These are phyloP conservation scores for Contarinia nasturtii DNA, from an alignment of 1,140 invertebrate genomes.

Conservation along the genomic window DNA sequence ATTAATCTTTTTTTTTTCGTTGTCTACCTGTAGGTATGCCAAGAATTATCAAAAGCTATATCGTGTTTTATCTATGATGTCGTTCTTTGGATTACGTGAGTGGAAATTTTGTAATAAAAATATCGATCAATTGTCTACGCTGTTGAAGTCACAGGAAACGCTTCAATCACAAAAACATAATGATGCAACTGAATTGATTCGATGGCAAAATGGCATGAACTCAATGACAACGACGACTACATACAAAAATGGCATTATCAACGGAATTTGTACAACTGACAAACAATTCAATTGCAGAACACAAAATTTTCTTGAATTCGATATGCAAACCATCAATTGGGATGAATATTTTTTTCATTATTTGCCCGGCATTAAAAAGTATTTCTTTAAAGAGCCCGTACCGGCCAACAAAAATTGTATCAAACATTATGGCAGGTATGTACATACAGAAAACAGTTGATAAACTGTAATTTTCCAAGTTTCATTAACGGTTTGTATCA, in stretches of 20 bases:
- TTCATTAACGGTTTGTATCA: no score
- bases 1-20: no score
- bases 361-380: constrained; percentile 31
- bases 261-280: constrained; percentile 4
- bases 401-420: constrained; percentile 20
- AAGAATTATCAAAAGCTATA: constrained; percentile 17
- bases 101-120: constrained; percentile 22
- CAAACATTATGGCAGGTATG: constrained; percentile 24
- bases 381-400: constrained; percentile 30
- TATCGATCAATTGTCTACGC: constrained; percentile 16
- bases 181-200: no score
- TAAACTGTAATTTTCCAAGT: no score
- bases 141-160: not conserved
- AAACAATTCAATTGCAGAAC: constrained; percentile 11
- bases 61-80: constrained; percentile 23
- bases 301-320: constrained; percentile 19
- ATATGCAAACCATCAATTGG: constrained; percentile 35
- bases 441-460: not conserved
- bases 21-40: constrained; percentile 4
- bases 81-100: constrained; percentile 23
- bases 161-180: not conserved
- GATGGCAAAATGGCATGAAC: no score
- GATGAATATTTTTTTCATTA: constrained; percentile 32
- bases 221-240: no score
- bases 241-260: no score